Conservation (phyloP, 2,797 vertebrate species). For the Pampus argenteus region DNA sequence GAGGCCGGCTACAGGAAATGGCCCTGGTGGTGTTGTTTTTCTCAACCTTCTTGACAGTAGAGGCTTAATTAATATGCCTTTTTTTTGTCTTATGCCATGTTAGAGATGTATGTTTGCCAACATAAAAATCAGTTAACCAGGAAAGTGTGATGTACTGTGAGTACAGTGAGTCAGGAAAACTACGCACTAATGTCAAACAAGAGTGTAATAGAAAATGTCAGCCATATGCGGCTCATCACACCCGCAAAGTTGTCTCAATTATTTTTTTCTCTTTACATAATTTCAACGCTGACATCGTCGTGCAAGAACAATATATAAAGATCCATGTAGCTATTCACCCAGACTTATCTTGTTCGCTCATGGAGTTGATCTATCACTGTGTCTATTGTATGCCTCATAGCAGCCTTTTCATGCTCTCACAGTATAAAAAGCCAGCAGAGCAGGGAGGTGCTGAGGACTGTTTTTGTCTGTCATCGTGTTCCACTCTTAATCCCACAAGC, state of each 20-base stretch:
- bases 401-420: slow-evolving; percentile 80
- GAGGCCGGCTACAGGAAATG: slow-evolving; percentile 60
- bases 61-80: slow-evolving; percentile 30
- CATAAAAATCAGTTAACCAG: slow-evolving; percentile 9
- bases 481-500: slow-evolving; percentile 85
- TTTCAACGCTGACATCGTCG: slow-evolving; percentile 64
- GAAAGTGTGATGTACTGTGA: slow-evolving; percentile 11
- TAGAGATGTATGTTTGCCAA: slow-evolving; percentile 17
- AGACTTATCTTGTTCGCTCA: slow-evolving; percentile 78
- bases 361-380: slow-evolving; percentile 78
- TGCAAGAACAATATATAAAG: slow-evolving; percentile 68
- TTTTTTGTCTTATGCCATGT: not conserved
- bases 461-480: slow-evolving; percentile 86
- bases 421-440: slow-evolving; percentile 77
- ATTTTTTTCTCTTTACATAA: slow-evolving; percentile 32
- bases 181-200: slow-evolving; percentile 3
- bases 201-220: slow-evolving; percentile 37
- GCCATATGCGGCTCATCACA: slow-evolving; percentile 26
- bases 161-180: slow-evolving; percentile 19
- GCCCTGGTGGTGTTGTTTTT: slow-evolving; percentile 16
- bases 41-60: slow-evolving; percentile 22
- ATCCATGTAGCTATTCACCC: slow-evolving; percentile 74
- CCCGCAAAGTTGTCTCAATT: slow-evolving; percentile 47
- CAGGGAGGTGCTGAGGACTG: slow-evolving; percentile 81
- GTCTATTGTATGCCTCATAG: slow-evolving; percentile 77